Conservation (phyloP, 1,140 invertebrate genomes). For the Ostrea denselamellosa region DNA sequence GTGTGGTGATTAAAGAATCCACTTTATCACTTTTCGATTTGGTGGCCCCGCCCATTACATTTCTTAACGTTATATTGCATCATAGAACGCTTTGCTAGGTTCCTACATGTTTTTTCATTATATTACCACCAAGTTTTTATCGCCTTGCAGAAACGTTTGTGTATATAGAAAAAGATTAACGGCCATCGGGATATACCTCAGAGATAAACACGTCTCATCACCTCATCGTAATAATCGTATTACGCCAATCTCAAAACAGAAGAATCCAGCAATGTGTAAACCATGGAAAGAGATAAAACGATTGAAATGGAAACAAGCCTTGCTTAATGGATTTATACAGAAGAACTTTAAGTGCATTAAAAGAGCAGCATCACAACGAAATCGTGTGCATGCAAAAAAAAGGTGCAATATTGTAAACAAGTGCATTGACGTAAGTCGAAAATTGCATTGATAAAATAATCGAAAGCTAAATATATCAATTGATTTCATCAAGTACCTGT, state of each 20-base stretch:
- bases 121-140: background rate
- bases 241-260: background rate
- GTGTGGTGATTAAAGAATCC: too few species aligned
- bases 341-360: background rate
- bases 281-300: background rate
- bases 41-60: background rate
- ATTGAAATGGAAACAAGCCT: background rate
- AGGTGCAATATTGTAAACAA: background rate
- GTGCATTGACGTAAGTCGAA: background rate
- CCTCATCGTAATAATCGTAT: background rate
- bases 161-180: background rate
- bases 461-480: background rate
- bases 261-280: background rate
- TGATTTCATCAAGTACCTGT: background rate
- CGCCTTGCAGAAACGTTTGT: background rate
- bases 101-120: background rate
- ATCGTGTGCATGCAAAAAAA: background rate
- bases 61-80: background rate
- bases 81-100: background rate
- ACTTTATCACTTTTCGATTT: background rate
- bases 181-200: background rate
- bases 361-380: background rate
- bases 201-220: conserved; percentile 1
- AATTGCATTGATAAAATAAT: background rate
- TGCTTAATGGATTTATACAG: background rate